Percentiles rank a stretch among this genome's conserved stretches.
These are phyloP conservation scores for Novumbra hubbsi DNA, from an alignment of 2,797 vertebrate genomes.

Conservation along the genomic window DNA sequence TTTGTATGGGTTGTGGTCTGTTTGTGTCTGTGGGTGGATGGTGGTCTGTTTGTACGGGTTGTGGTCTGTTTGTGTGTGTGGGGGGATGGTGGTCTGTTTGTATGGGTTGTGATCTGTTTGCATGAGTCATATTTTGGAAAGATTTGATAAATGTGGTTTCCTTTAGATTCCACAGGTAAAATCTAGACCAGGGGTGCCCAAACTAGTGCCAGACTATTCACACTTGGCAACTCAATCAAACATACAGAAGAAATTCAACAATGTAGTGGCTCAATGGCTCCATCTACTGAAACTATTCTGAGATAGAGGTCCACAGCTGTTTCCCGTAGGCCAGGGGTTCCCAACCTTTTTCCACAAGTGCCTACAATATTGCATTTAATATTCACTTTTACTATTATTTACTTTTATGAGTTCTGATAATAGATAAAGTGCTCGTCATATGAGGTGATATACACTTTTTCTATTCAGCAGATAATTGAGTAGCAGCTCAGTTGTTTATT, in stretches of 20 bases:
- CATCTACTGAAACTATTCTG: constrained; percentile 28
- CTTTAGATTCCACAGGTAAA: neutral
- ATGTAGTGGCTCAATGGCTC: constrained; percentile 27
- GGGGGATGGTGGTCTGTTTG: constrained; percentile 8
- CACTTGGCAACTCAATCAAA: neutral
- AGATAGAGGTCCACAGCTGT: neutral
- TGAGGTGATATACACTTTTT: too few species aligned
- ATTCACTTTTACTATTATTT: neutral
- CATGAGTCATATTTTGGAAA: too few species aligned
- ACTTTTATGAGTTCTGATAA: too few species aligned
- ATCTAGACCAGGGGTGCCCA: too few species aligned
- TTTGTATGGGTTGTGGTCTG: constrained; percentile 6
- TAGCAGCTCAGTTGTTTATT: too few species aligned
- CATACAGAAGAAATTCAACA: neutral
- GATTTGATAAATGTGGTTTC: neutral
- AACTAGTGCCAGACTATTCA: neutral
- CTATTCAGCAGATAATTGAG: too few species aligned
- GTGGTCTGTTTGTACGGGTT: constrained; percentile 3
- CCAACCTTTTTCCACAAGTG: too few species aligned
- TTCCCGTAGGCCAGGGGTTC: neutral
- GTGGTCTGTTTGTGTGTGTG: constrained; percentile 2
- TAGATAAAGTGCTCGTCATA: too few species aligned
- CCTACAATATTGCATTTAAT: neutral
- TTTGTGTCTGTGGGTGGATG: constrained; percentile 8
- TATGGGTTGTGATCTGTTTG: neutral